Base-by-base conservation (phyloP, 2,797 vertebrate species). In the Acrossocheilus wenchowensis region DNA sequence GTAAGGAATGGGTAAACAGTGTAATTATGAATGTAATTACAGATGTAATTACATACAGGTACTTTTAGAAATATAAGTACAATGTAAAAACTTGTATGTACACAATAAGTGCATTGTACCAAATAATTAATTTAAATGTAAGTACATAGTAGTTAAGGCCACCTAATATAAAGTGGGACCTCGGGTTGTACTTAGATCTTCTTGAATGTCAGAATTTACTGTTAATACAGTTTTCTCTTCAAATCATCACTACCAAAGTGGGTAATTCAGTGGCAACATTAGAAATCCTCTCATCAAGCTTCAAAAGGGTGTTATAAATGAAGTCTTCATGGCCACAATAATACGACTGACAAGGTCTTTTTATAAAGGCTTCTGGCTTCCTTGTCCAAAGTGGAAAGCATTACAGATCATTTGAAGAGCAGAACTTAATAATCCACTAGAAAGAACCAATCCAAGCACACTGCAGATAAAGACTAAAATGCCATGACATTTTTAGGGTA, bases 381-480 rank as follows among this genome's bases (percentile, higher is more conserved):
- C 2, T 78, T 8, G 39, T 84, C 45, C 45, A 78, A 52, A 7
- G 11, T 74, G 82, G 71, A 74, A 62, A 45, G 50, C 34, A 21
- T 83, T 34, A 74, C 69, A 57, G 52, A 83, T 62, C 1, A 45
- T 83, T 73, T 60, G 6, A 41, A 82, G 71, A 12, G 57, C 23
- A 62, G 57, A 62, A 62, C 0, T 36, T 83, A 48, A n/a, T 36
- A 83, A 83, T 75, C 43, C 41, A 50, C 82, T 50, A 83, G 41
- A 84, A 84, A 77, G 30, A 84, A 66, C 21, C 30, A 84, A 26
- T 77, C 41, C 26, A 50, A 48, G 19, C 43, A 36, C 10, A 4
- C 9, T 30, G 26, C 26, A 64, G 52, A 74, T 75, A 15, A 62
- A 74, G 19, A 36, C 41, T 74, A 62, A 83, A 75, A 83, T 64